Evolutionary conservation across 1,140 invertebrate genomes (phyloP), one percentile per base, ranked within the genome.

Genomic region (Helicoverpa zea): DNA sequence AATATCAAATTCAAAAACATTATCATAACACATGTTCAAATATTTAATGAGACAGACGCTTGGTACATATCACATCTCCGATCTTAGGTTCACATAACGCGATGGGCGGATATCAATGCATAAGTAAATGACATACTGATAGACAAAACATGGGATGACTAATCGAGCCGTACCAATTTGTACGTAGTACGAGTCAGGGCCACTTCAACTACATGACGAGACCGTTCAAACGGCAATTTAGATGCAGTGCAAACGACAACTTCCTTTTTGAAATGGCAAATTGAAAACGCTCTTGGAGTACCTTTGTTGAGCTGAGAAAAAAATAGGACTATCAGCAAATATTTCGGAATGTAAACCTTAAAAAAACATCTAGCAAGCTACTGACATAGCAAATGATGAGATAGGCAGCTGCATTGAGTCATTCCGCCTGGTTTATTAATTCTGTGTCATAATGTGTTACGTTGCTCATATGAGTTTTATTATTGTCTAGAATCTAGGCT

Each of bases 251-350:
- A 87, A 91, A 89, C 81, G 83, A 79, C 83, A 56, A 86, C 88
- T 88, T 90, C 89, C 89, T 84, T 85, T 87, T 87, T 84, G 54
- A 82, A 83, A 86, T 78, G 76, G 85, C 81, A 74, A 82, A 84
- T 85, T 85, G 81, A 85, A 84, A 83, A 77, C 70, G 81, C 75
- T 80, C 81, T 59, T 66, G 61, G n/a, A 49, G 81, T 86, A 80
- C 84, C 83, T 73, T 79, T 84, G 73, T 83, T 58, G 78, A 83
- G 63, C 70, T 56, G 52, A 2, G 54, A 2, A 54, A 49, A 79
- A 79, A 30, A 59, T 47, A 47, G 16, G 13, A 52, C n/a, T 52
- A 16, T 68, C 18, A 10, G 7, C 11, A 68, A 51, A 14, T 54
- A 54, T 16, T 1, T n/a, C 12, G 1, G 23, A 12, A 29, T 23